Evolutionary conservation across 2,888 invertebrate genomes (phyloP).

Genomic region (Parochlus steinenii): DNA sequence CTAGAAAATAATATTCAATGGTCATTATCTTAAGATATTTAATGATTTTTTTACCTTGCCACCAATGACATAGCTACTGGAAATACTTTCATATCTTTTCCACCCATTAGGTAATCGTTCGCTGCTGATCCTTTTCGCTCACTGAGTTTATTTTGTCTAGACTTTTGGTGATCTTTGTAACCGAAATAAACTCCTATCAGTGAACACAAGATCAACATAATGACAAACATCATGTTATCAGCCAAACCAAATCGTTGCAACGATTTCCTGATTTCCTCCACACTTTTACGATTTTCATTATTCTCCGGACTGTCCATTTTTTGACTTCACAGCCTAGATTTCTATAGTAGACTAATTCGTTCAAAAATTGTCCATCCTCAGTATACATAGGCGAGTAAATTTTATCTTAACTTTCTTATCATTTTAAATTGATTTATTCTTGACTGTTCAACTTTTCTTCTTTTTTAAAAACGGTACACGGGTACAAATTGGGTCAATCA

Average conservation of each 20-base stretch:
- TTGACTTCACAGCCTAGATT: no score
- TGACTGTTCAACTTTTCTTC: no score
- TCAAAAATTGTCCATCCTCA: no score
- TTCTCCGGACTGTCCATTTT: no score
- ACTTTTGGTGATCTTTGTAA: constrained; percentile 19
- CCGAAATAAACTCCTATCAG: constrained; percentile 59
- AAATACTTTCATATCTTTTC: constrained; percentile 46
- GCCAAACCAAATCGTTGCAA: constrained; percentile 42
- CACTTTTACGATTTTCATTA: no score
- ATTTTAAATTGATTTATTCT: no score
- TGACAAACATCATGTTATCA: constrained; percentile 53
- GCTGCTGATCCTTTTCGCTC: no score
- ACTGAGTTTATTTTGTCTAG: constrained; percentile 19
- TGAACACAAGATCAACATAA: constrained; percentile 51
- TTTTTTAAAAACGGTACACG: no score
- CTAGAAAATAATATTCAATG: constrained; percentile 13
- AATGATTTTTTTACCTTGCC: constrained; percentile 35
- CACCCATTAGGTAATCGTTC: constrained; percentile 48
- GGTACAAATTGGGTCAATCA: no score
- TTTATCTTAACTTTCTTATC: no score
- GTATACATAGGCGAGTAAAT: no score
- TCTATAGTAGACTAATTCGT: no score
- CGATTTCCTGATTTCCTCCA: constrained; percentile 22
- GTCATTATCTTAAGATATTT: constrained; percentile 3
- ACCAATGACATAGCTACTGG: constrained; percentile 55